Base-by-base conservation (phyloP, 2,888 invertebrate species). In the Apotomis betuletana region DNA sequence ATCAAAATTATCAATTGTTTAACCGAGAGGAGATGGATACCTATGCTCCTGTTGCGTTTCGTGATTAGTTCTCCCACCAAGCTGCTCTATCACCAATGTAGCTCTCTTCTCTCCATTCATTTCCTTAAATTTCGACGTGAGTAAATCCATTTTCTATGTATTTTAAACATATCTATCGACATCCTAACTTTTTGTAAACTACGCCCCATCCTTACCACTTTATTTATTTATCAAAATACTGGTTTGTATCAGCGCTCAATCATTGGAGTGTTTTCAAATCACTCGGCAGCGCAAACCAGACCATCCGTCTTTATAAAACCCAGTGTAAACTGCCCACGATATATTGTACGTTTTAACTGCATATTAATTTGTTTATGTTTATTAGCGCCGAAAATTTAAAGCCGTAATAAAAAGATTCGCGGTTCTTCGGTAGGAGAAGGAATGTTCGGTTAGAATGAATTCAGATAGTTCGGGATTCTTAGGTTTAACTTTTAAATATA, bases 241-340 rank as follows among this genome's bases (percentile, higher is more conserved):
- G 91, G 90, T 83, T 89, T 87, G 87, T 89, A 88, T 90, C 91
- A 89, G 86, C 85, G 77, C 78, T 91, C 91, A 85, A 90, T 92
- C 92, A 91, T 89, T 90, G 80, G 75, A 75, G 81, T 90, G 91
- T 90, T 90, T 87, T 88, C 87, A 85, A 85, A 87, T 92, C 91
- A 89, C 85, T 92, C 91, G 85, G 59, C 85, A 79, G 70, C 73
- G 71, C 74, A 77, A 77, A 78, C 86, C 87, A 87, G 87, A 87
- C 85, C 88, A 92, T 92, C 85, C 84, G 88, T 92, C 92, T 92
- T 88, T 90, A 91, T 91, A 90, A 92, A 91, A 85, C 83, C 74
- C 75, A 81, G 82, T 80, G 87, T 91, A 90, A 91, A 90, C 90
- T 84, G 76, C 74, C 75, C 77, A 82, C 81, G 83, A 84, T 84